Evolutionary conservation across 1,140 invertebrate genomes (phyloP).

Genomic region (Caenorhabditis briggsae): DNA sequence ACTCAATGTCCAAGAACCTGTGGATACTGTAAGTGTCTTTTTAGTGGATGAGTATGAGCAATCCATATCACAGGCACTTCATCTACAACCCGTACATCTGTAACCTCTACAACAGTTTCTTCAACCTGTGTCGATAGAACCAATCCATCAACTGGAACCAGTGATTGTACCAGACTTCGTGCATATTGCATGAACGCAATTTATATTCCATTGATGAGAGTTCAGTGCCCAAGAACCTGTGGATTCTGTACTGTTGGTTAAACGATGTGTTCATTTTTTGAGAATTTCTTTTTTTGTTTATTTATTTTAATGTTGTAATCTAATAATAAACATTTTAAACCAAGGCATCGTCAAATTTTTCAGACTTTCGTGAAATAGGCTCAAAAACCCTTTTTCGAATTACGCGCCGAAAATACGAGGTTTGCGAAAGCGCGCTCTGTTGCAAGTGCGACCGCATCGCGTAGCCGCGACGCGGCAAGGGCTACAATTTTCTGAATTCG

Average conservation of each 20-base stretch:
- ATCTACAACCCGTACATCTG: conserved; percentile 15
- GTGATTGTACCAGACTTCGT: conserved; percentile 28
- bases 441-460: neutral
- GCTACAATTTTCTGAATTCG: too few relatives aligned
- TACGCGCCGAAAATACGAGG: neutral
- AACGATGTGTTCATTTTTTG: neutral
- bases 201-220: conserved; percentile 55
- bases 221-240: conserved; percentile 61
- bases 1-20: conserved; percentile 51
- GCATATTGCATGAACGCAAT: conserved; percentile 41
- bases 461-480: conserved; percentile 12
- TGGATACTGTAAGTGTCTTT: conserved; percentile 31
- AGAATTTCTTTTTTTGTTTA: too few relatives aligned
- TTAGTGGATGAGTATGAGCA: neutral
- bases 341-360: too few relatives aligned
- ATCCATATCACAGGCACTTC: neutral
- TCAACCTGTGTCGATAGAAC: conserved; percentile 43
- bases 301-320: too few relatives aligned
- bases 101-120: conserved; percentile 2
- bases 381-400: too few relatives aligned
- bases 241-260: conserved; percentile 59
- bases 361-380: too few relatives aligned
- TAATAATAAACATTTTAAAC: too few relatives aligned
- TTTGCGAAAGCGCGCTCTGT: neutral
- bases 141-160: conserved; percentile 31